Base-by-base conservation (phyloP, 2,888 invertebrate species). In the Tortrix viridana region DNA sequence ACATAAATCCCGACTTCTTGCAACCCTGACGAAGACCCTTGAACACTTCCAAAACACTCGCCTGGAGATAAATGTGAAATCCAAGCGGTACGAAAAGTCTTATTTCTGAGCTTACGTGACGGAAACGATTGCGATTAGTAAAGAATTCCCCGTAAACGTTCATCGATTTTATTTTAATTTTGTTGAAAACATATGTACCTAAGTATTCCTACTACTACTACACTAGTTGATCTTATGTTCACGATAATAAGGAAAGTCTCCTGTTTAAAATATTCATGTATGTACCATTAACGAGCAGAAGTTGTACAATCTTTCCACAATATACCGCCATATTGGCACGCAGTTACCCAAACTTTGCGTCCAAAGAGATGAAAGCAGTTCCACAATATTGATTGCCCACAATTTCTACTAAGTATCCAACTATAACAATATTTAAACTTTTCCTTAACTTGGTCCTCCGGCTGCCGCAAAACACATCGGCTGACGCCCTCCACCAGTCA, bases 1-100 rank as follows among this genome's bases (percentile, higher is more conserved):
- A 67, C 81, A 87, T 89, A 89, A 89, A 89, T 89, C 88, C 84
- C 68, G 58, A 72, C 81, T 82, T 78, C 80, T 77, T 76, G 72
- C 65, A 70, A 71, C 68, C 74, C 75, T 76, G 77, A 74, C 74
- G 76, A 76, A 66, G 76, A 74, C 82, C 81, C 80, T 82, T 72
- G 71, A 71, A 76, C 74, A 73, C 83, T 81, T 81, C 80, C 81
- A 74, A 81, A 82, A 79, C 84, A 83, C 77, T 71, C 72, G 69
- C 71, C 68, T 71, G 71, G 74, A 81, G 80, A 83, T 79, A 77
- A 76, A 84, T 81, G 77, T 67, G 72, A 73, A 74, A 73, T 72
- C 50, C 52, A 44, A 59, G 49, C 55, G 49, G 50, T 44, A 18
- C 18, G 22, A 20, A 52, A 53, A 52, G 53, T 53, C 53, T 53